Evolutionary conservation across 2,888 invertebrate genomes (phyloP).

Genomic region (Pedicia rivosa): DNA sequence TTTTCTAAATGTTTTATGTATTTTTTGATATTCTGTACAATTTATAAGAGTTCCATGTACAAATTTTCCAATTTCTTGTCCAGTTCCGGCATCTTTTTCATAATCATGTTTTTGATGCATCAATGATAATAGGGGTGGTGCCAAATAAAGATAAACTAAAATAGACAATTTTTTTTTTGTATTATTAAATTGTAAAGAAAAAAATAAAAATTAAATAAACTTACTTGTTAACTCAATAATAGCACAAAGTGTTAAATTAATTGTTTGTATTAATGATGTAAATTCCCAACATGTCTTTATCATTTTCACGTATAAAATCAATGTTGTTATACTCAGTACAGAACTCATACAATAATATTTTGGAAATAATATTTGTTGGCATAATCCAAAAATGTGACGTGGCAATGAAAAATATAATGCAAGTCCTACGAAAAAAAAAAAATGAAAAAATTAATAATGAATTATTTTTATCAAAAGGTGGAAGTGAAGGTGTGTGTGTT

Average conservation of each 20-base stretch:
- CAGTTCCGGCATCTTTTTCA: conserved; percentile 60
- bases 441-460: conserved; percentile 4
- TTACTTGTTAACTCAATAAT: conserved; percentile 42
- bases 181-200: neutral
- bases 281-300: conserved; percentile 37
- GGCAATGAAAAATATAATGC: conserved; percentile 74
- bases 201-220: conserved; percentile 1
- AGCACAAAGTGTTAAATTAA: conserved; percentile 22
- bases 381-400: conserved; percentile 72
- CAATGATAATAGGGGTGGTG: conserved; percentile 54
- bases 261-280: conserved; percentile 37
- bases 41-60: conserved; percentile 52
- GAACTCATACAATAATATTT: conserved; percentile 72
- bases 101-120: conserved; percentile 60
- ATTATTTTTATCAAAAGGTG: neutral
- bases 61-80: conserved; percentile 60
- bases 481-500: no score
- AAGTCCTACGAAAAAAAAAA: conserved; percentile 42
- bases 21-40: conserved; percentile 63
- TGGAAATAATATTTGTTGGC: conserved; percentile 75
- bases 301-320: conserved; percentile 43
- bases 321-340: conserved; percentile 51
- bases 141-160: conserved; percentile 57
- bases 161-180: no score
- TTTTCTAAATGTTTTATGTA: conserved; percentile 56